Evolutionary conservation across 2,888 invertebrate genomes (phyloP), one percentile per base, ranked within the genome.

Genomic region (Labia minor): DNA sequence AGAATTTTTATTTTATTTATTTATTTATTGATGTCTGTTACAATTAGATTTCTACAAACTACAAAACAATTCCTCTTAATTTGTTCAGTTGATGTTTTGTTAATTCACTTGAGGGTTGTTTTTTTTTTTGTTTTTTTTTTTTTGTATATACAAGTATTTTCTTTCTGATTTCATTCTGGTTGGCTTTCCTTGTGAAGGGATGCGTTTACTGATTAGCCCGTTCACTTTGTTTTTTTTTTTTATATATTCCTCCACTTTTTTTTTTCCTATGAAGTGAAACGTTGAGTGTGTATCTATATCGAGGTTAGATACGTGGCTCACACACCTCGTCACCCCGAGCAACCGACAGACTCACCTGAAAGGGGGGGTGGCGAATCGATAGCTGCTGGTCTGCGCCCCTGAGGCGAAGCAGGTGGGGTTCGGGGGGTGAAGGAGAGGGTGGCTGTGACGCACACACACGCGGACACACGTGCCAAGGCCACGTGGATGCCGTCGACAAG

Each of bases 251-350:
- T 26, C 26, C 49, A n/a, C 49, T 14, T 49, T 6, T 33, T 33
- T n/a, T 33, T 33, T 49, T 14, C 49, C 14, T 10, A 49, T 49
- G 49, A 49, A 49, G 49, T 49, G 49, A 49, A n/a, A 14, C 49
- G 49, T 49, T 16, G 16, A 4, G 8, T 49, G 49, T 49, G 14
- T 49, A 26, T 26, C 26, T 26, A 49, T 49, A 49, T 26, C 3
- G 49, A 14, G 49, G 49, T 4, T 16, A 14, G 3, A 4, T 16
- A 4, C 49, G 14, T 49, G 8, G 8, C 49, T n/a, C 49, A 49
- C 49, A 49, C 49, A 49, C 49, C 49, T 49, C 49, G 49, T 49
- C 49, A 49, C 49, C 49, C 49, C 49, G 49, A 49, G 49, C 49
- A 49, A 49, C 49, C 49, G 49, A 49, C 49, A 49, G 49, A 49